A percentile compares a stretch with the other conserved stretches of the same genome.
Evolutionary conservation across 2,888 invertebrate genomes (phyloP).

Genomic region (Protodeltote pygarga): DNA sequence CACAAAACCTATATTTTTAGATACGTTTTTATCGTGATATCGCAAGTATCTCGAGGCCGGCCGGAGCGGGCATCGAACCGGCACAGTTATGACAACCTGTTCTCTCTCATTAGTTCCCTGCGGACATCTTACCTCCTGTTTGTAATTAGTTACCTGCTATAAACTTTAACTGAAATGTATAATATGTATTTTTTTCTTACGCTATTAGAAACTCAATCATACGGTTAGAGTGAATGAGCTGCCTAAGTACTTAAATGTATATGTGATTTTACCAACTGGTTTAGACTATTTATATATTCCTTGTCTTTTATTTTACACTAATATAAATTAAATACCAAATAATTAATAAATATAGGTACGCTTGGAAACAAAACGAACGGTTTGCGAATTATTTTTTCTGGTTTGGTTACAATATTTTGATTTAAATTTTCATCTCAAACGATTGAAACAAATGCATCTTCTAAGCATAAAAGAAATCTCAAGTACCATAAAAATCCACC

Average conservation of each 20-base stretch:
- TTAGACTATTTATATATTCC: no score
- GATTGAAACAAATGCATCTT: neutral
- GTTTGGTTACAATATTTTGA: no score
- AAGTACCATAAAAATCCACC: constrained; percentile 28
- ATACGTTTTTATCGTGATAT: constrained; percentile 33
- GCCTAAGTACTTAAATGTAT: no score
- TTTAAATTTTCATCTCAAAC: no score
- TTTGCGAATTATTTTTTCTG: no score
- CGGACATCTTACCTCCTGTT: constrained; percentile 37
- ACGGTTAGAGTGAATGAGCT: no score
- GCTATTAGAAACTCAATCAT: no score
- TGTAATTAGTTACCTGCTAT: constrained; percentile 26
- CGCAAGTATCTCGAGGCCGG: constrained; percentile 39
- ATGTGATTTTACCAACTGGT: no score
- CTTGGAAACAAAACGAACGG: no score
- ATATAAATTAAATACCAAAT: no score
- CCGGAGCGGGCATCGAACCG: constrained; percentile 54
- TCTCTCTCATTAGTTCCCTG: constrained; percentile 48
- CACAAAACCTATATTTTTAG: constrained; percentile 31
- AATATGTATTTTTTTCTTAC: constrained; percentile 26
- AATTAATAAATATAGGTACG: no score
- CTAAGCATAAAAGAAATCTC: constrained; percentile 9
- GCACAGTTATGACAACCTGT: constrained; percentile 62
- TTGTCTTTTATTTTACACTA: no score
- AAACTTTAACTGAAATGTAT: constrained; percentile 15